Base-by-base conservation (phyloP, 2,797 vertebrate genomes). In the Lepilemur septentrionalis region DNA sequence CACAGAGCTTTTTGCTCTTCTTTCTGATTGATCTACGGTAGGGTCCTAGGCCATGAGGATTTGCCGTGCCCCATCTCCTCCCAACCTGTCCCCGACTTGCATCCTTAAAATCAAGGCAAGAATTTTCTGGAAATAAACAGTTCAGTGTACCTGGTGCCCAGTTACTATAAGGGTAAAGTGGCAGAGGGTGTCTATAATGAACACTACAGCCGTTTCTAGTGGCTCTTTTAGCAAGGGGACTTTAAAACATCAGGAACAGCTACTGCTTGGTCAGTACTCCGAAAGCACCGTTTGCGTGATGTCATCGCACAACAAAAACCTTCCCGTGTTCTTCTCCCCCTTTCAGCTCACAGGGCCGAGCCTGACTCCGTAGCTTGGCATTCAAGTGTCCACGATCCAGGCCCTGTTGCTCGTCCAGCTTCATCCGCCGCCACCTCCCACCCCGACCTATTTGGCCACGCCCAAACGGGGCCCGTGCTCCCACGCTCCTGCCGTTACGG, bases 181-280 rank as follows among this genome's bases (percentile, higher is more conserved):
- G 61, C 84, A 22, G n/a, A 63, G 4, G 12, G 35, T 50, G 11
- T 89, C 69, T 86, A 32, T 38, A 52, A n/a, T 1, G 20, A 55
- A 3, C 35, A 48, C 14, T n/a, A 14, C 1, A 84, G 70, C 65
- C 52, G 59, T 84, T 91, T 79, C 72, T 72, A n/a, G 48, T 65
- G n/a, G 15, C 35, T 94, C 70, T 78, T 95, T 93, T 50, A 41
- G 20, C 7, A 73, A 57, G 73, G 57, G 69, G 75, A 59, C 55
- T 70, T 63, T 15, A 75, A 46, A 83, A 22, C 43, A 17, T 12
- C 52, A 17, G 14, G 28, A 72, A 46, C 1, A 41, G 12, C 1
- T 14, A 18, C 61, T 20, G 30, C 61, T 52, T 32, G 50, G 30
- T 59, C n/a, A 7, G 2, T 30, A 13, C 4, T 2, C 20, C 15